Conservation (phyloP, 2,797 vertebrate species). For the Coregonus sp. region DNA sequence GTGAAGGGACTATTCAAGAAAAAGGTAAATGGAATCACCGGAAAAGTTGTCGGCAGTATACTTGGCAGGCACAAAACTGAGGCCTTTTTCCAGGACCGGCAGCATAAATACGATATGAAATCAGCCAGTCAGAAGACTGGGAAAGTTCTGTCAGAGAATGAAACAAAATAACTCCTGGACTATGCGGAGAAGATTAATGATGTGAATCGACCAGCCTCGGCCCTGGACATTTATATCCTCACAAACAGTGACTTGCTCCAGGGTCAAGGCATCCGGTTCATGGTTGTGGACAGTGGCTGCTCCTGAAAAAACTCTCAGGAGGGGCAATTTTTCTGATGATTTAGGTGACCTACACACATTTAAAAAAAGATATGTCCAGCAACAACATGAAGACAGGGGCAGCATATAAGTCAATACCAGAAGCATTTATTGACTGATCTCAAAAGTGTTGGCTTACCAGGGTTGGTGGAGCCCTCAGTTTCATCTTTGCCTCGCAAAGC, state of each 20-base stretch:
- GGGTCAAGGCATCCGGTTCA: slow-evolving; percentile 36
- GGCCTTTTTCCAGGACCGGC: slow-evolving; percentile 27
- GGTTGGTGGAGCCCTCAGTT: no score
- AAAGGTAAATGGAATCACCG: slow-evolving; percentile 5
- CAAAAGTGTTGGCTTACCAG: no score
- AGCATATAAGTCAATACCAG: no score
- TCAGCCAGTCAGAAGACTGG: neutral
- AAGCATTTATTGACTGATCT: no score
- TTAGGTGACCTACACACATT: no score
- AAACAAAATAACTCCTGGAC: slow-evolving; percentile 7
- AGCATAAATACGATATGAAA: slow-evolving; percentile 16
- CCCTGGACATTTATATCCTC: slow-evolving; percentile 28
- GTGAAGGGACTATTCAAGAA: slow-evolving; percentile 8
- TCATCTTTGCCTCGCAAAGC: no score
- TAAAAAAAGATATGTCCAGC: no score
- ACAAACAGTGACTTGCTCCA: slow-evolving; percentile 31
- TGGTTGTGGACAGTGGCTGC: slow-evolving; percentile 17
- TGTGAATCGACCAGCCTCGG: slow-evolving; percentile 1
- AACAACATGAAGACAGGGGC: no score
- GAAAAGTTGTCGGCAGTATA: neutral
- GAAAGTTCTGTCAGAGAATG: neutral
- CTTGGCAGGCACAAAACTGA: slow-evolving; percentile 18
- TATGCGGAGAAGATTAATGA: slow-evolving; percentile 23
- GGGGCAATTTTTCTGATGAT: no score
- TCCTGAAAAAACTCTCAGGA: no score